Percentiles rank a stretch among this genome's conserved stretches.
Conservation (phyloP, 30 jellyfish, hydroid and myxozoan genomes). For the Cassiopea andromeda region DNA sequence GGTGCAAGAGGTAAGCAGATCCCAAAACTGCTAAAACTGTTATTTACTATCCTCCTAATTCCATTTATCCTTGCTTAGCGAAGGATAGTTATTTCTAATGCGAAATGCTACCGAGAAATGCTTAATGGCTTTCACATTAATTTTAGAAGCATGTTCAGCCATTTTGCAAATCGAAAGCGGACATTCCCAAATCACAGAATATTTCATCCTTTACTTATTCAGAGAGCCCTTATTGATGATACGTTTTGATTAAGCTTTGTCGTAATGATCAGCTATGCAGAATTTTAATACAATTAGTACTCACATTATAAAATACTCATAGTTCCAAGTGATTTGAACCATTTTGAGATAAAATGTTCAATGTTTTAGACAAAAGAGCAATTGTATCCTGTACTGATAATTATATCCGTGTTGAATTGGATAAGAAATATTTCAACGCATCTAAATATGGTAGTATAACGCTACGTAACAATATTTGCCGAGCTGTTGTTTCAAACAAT, state of each 20-base stretch:
- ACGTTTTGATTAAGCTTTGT: too few relatives aligned
- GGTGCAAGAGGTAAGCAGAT: constrained; percentile 55
- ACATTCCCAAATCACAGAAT: too few relatives aligned
- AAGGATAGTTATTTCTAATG: background rate
- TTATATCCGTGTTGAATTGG: constrained; percentile 18
- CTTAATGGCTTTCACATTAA: too few relatives aligned
- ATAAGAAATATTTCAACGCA: constrained; percentile 12
- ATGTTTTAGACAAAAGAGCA: constrained; percentile 13
- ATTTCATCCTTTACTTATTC: too few relatives aligned
- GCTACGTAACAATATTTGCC: constrained; percentile 7
- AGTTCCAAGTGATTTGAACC: background rate
- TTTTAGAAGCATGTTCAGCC: too few relatives aligned
- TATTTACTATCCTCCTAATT: background rate
- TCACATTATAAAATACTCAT: background rate
- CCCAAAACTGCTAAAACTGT: too few relatives aligned
- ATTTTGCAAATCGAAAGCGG: too few relatives aligned
- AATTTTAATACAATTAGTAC: background rate
- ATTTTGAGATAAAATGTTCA: background rate
- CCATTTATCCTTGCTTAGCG: background rate
- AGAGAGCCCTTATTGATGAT: too few relatives aligned
- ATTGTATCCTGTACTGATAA: constrained; percentile 18
- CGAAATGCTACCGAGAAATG: too few relatives aligned
- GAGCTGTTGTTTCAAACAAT: background rate
- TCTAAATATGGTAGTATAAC: constrained; percentile 9
- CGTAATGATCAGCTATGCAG: background rate